These are phyloP conservation scores for Vannuccia rotundouncinata DNA, from an alignment of 2,888 invertebrate genomes.

Conservation along the genomic window DNA sequence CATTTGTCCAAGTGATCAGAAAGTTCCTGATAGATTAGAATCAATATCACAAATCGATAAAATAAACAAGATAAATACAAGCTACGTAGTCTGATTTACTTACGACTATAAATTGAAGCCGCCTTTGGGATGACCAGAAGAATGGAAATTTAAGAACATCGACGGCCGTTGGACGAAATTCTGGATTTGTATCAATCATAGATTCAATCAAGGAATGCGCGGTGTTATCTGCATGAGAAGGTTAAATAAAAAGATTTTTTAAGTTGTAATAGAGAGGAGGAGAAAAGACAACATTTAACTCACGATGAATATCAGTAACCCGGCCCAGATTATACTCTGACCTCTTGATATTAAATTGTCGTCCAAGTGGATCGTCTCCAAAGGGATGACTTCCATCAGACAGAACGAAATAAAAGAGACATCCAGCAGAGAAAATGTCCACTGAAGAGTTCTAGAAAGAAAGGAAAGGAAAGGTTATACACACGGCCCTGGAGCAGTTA, in stretches of 20 bases:
- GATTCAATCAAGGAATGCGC: background rate
- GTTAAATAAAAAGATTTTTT: too few relatives aligned
- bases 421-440: slow-evolving; percentile 18
- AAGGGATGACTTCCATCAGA: slow-evolving; percentile 3
- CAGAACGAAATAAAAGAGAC: slow-evolving; percentile 13
- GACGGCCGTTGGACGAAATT: background rate
- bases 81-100: too few relatives aligned
- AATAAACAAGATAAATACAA: background rate
- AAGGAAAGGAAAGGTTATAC: too few relatives aligned
- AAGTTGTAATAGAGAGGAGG: too few relatives aligned
- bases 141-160: slow-evolving; percentile 20
- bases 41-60: background rate
- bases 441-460: background rate
- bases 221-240: background rate
- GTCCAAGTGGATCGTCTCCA: background rate
- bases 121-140: slow-evolving; percentile 7
- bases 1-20: slow-evolving; percentile 14
- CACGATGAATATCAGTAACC: too few relatives aligned
- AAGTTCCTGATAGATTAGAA: background rate
- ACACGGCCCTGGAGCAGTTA: too few relatives aligned
- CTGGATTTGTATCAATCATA: background rate
- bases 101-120: slow-evolving; percentile 3
- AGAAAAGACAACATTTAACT: too few relatives aligned
- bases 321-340: background rate
- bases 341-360: background rate